Evolutionary conservation across 2,797 vertebrate genomes (phyloP).

Genomic region (Dallia pectoralis): DNA sequence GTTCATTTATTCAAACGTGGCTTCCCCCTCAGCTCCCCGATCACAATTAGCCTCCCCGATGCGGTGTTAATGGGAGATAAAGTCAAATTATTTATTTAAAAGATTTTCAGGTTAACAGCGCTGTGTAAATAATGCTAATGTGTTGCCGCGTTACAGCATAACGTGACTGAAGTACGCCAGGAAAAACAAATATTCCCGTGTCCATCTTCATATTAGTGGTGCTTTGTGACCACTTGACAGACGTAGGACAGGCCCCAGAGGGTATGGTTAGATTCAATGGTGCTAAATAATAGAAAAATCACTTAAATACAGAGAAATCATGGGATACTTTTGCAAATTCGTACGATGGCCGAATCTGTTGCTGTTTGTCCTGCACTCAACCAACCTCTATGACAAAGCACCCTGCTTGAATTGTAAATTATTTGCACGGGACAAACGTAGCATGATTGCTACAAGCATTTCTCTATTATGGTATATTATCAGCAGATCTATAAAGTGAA

Average conservation of each 20-base stretch:
- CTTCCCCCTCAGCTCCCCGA: constrained; percentile 49
- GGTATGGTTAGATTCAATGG: background rate
- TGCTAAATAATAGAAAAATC: background rate
- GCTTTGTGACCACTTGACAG: background rate
- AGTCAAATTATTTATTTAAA: constrained; percentile 19
- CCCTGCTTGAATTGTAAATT: constrained; percentile 6
- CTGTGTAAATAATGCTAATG: background rate
- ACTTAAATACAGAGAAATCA: background rate
- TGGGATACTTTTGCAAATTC: background rate
- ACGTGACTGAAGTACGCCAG: background rate
- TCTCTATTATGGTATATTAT: constrained; percentile 44
- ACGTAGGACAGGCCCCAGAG: background rate
- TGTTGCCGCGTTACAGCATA: background rate
- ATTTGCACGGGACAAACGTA: constrained; percentile 22
- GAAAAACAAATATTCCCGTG: background rate
- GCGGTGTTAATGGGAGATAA: constrained; percentile 42
- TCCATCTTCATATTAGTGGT: background rate
- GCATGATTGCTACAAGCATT: constrained; percentile 22
- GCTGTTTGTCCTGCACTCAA: background rate
- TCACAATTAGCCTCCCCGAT: constrained; percentile 38
- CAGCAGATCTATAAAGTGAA: constrained; percentile 51
- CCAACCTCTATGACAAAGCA: background rate
- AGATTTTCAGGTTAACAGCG: background rate
- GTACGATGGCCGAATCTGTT: background rate
- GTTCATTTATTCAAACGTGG: constrained; percentile 56